Evolutionary conservation across 2,797 vertebrate genomes (phyloP).

Genomic region (Arctocebus calabarensis): DNA sequence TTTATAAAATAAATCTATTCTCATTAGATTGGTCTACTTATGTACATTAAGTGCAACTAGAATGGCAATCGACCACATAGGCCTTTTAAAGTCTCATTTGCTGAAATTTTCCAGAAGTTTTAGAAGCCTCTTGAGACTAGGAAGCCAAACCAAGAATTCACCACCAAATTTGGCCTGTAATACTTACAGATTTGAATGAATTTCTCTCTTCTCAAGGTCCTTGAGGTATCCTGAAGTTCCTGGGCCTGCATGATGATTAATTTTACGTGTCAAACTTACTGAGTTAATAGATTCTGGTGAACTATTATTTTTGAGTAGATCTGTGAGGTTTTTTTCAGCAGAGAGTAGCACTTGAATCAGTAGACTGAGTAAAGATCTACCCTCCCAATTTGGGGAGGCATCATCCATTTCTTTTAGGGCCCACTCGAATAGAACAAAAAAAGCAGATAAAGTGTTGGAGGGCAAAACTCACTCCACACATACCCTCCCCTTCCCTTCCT

Average conservation of each 20-base stretch:
- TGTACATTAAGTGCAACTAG: neutral
- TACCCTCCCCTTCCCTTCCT: too few relatives aligned
- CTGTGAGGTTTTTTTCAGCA: neutral
- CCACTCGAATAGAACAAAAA: neutral
- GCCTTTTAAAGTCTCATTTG: neutral
- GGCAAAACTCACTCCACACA: too few relatives aligned
- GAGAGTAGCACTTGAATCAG: neutral
- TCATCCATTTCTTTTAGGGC: neutral
- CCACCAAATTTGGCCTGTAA: neutral
- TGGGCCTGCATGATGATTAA: neutral
- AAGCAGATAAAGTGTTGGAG: neutral
- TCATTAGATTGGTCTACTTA: neutral
- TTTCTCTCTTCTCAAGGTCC: neutral
- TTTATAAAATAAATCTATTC: neutral
- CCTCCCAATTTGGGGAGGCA: neutral
- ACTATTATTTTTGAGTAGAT: neutral
- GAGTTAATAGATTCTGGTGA: neutral
- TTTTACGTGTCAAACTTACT: neutral
- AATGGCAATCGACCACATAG: neutral
- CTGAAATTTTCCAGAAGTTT: neutral
- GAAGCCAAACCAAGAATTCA: neutral
- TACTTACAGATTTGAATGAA: neutral
- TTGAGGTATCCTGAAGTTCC: neutral
- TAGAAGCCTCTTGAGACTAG: neutral
- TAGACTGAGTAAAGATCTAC: neutral